Conservation (phyloP, 2,888 invertebrate genomes). For the Alviniconcha strummeri region DNA sequence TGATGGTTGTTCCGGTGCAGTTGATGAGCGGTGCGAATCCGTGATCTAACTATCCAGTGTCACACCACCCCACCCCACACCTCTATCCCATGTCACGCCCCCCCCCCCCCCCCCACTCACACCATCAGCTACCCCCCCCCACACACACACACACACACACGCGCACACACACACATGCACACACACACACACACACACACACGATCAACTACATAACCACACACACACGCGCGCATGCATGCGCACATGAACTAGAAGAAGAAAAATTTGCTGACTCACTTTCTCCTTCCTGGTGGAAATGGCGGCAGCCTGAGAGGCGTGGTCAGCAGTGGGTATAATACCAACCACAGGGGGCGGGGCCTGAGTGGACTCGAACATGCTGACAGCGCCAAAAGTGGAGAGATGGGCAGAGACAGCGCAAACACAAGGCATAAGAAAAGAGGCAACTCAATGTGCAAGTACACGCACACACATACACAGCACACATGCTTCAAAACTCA, state of each 20-base stretch:
- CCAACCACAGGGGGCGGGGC: slow-evolving; percentile 34
- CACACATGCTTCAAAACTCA: not conserved
- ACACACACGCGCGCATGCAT: not conserved
- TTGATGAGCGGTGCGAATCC: too few species aligned
- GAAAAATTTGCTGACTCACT: slow-evolving; percentile 40
- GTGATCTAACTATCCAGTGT: too few species aligned
- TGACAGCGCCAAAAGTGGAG: slow-evolving; percentile 42
- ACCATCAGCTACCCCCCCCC: too few species aligned
- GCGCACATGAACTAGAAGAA: not conserved
- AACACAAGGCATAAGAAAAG: slow-evolving; percentile 9
- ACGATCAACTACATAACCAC: not conserved
- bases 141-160: too few species aligned
- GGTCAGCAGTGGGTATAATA: slow-evolving; percentile 32
- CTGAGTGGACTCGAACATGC: slow-evolving; percentile 55
- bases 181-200: not conserved
- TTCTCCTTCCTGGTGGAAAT: slow-evolving; percentile 49
- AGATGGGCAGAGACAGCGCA: slow-evolving; percentile 4
- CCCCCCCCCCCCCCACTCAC: too few species aligned
- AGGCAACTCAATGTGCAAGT: not conserved
- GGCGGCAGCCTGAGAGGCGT: slow-evolving; percentile 16
- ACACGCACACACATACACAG: not conserved
- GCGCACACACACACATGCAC: not conserved
- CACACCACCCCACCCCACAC: too few species aligned
- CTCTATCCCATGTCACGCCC: too few species aligned
- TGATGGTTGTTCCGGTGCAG: too few species aligned